Conservation (phyloP, 2,888 invertebrate species). For the Patella pellucida region DNA sequence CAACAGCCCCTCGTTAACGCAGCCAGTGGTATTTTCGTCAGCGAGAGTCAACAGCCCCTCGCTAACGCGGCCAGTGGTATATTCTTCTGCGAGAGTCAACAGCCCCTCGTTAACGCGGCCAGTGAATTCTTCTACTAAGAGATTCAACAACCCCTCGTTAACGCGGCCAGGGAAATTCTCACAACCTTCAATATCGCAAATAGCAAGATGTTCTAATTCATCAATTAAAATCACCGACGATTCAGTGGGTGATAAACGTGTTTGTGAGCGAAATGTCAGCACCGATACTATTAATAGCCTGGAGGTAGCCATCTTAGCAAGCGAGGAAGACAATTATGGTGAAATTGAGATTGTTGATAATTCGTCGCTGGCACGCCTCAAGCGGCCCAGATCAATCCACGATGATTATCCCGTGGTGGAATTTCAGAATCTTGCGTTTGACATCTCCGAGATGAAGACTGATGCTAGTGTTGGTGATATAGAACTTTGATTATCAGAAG, state of each 20-base stretch:
- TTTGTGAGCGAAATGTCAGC: neutral
- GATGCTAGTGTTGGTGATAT: constrained; percentile 21
- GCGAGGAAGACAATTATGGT: neutral
- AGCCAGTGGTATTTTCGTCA: too few relatives aligned
- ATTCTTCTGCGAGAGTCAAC: too few relatives aligned
- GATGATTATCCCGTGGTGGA: constrained; percentile 18
- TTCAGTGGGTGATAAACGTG: neutral
- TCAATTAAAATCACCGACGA: neutral
- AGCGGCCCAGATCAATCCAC: neutral
- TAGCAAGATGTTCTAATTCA: neutral
- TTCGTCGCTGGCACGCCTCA: neutral
- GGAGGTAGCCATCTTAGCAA: neutral
- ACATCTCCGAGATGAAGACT: constrained; percentile 23
- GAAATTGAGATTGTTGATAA: constrained; percentile 4
- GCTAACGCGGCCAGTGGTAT: too few relatives aligned
- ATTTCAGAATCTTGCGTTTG: constrained; percentile 33
- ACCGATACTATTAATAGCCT: neutral
- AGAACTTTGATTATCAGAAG: constrained; percentile 19
- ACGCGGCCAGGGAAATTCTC: too few relatives aligned
- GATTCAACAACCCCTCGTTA: too few relatives aligned
- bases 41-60: too few relatives aligned
- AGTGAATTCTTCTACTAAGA: too few relatives aligned
- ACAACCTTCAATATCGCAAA: too few relatives aligned
- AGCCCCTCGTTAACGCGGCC: too few relatives aligned
- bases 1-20: too few relatives aligned